Base-by-base conservation (phyloP, 2,888 invertebrate species). In the Limulus polyphemus region DNA sequence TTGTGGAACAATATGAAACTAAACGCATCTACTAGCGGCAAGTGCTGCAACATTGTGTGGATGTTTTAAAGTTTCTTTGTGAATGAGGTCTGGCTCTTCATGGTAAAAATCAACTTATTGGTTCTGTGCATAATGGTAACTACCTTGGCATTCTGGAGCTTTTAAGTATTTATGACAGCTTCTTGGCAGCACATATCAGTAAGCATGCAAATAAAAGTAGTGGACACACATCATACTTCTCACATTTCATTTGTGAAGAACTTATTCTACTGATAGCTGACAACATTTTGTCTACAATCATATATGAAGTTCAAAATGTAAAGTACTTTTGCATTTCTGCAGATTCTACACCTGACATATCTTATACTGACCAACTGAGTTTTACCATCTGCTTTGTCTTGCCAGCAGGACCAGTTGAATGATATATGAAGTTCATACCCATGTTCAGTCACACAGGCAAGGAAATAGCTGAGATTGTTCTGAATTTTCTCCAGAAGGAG, bases 231-330 rank as follows among this genome's bases (percentile, higher is more conserved):
- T 65, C 75, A 62, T 71, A 70, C 67, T 64, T 70, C 60, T 69
- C 69, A 59, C 69, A 69, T 16, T 72, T 70, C 67, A 73, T 71
- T 47, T 72, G 71, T 67, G 70, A 72, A 60, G 71, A 74, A 66
- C 71, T 73, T 67, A 70, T 72, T 13, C 17, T 11, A 13, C 16
- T 54, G 17, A 54, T 54, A 14, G 54, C 17, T 13, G 11, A 16
- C 32, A 16, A 32, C 7, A 14, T 54, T 54, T 32, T 4, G 16
- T 32, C 16, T 17, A 7, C 3, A 32, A 2, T 54, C 32, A 16
- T 54, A 54, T 11, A n/a, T 11, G n/a, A 54, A 32, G n/a, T 54
- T 11, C 16, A 3, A 13, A 54, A 17, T 54, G 54, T 14, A 32
- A 54, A 54, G 32, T 9, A n/a, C 54, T 54, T 54, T 32, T 16